phyloP scores from a whole-genome alignment of 1,140 invertebrate species.

The Lucilia sericata region DNA sequence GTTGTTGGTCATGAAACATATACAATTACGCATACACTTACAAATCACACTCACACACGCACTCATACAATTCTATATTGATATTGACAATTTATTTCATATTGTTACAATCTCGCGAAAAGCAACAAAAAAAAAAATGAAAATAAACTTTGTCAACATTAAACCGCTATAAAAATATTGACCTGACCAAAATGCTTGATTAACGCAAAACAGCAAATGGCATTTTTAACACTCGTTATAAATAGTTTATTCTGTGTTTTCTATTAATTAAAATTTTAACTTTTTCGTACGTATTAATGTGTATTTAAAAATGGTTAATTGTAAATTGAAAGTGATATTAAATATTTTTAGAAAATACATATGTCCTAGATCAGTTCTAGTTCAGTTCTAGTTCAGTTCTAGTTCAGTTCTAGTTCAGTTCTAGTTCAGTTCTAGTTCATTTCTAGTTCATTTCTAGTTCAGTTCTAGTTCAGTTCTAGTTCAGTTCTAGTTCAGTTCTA shows the following conservation, averaged over 20 bases:
- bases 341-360: too few species aligned
- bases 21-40: constrained; percentile 32
- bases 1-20: constrained; percentile 59
- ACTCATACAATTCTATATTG: not conserved
- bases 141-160: constrained; percentile 50
- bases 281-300: too few species aligned
- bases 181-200: constrained; percentile 47
- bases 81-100: constrained; percentile 9
- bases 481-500: too few species aligned
- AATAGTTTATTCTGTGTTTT: not conserved
- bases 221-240: not conserved
- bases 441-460: too few species aligned
- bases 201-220: not conserved
- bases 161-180: constrained; percentile 51
- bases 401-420: too few species aligned
- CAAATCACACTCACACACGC: constrained; percentile 27
- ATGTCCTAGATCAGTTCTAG: too few species aligned
- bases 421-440: too few species aligned
- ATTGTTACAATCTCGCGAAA: constrained; percentile 20
- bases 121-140: not conserved
- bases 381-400: too few species aligned
- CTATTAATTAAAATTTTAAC: not conserved
- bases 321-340: too few species aligned
- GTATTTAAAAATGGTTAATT: too few species aligned
- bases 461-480: too few species aligned